These are phyloP conservation scores for Cisticola juncidis DNA, from an alignment of 2,113 vertebrate species.

Conservation along the genomic window DNA sequence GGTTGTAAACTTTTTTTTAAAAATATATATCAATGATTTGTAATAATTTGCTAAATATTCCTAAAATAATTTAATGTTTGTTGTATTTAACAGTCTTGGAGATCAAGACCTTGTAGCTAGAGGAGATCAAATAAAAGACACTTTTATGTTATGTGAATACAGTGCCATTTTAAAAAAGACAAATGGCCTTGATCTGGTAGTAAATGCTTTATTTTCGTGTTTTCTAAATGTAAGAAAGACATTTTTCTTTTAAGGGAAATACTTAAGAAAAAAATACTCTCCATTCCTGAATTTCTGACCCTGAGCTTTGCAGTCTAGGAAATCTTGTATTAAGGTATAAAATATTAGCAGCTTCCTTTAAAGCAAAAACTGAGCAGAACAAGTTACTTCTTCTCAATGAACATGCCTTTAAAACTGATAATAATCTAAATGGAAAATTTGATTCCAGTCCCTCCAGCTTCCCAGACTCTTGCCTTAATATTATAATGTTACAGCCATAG, in stretches of 20 bases:
- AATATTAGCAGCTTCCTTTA: not conserved
- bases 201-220: not conserved
- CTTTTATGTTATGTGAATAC: not conserved
- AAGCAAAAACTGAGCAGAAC: not conserved
- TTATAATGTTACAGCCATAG: not conserved
- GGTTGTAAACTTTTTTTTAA: not conserved
- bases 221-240: not conserved
- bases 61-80: not conserved
- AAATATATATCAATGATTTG: too few species aligned
- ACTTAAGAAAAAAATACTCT: not conserved
- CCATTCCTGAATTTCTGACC: not conserved
- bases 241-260: not conserved
- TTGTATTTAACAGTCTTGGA: not conserved
- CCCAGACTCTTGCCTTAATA: not conserved
- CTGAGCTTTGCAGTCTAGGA: not conserved
- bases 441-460: not conserved
- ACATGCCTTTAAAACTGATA: not conserved
- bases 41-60: not conserved
- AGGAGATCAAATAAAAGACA: not conserved
- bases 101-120: not conserved
- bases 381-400: not conserved
- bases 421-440: not conserved
- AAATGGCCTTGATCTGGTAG: not conserved
- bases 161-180: not conserved
- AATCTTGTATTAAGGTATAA: not conserved